phyloP scores from a whole-genome alignment of 2,797 vertebrate genomes.

The Brachyalestes nurse region DNA sequence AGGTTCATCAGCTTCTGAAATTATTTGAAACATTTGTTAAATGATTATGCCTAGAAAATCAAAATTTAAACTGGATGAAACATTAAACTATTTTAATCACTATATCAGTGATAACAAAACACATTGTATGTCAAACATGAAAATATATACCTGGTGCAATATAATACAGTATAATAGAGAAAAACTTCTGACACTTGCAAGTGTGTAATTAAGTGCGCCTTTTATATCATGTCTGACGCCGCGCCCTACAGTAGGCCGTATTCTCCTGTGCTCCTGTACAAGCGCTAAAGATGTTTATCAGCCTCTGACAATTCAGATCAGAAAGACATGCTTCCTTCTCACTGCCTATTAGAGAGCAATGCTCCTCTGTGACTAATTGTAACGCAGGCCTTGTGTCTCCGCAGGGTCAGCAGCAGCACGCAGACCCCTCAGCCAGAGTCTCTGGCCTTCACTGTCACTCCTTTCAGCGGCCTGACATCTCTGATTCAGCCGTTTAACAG shows the following conservation, averaged over 20 bases:
- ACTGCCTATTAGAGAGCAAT: conserved; percentile 49
- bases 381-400: conserved; percentile 50
- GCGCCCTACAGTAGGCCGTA: conserved; percentile 25
- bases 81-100: too few relatives aligned
- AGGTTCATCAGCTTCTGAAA: too few relatives aligned
- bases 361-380: conserved; percentile 57
- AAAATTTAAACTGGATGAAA: too few relatives aligned
- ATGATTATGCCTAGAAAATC: too few relatives aligned
- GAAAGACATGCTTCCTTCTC: conserved; percentile 55
- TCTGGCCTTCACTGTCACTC: conserved; percentile 66
- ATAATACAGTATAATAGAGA: not conserved
- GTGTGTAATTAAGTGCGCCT: not conserved
- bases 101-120: too few relatives aligned
- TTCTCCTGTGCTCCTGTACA: conserved; percentile 35
- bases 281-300: conserved; percentile 56
- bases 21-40: too few relatives aligned
- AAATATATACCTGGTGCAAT: not conserved
- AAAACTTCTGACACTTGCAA: not conserved
- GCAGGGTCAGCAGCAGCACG: conserved; percentile 52
- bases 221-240: not conserved
- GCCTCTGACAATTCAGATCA: conserved; percentile 49
- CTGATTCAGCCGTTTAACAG: conserved; percentile 68
- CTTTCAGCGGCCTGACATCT: conserved; percentile 65
- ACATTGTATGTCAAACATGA: too few relatives aligned
- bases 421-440: conserved; percentile 45